Evolutionary conservation across 1,140 invertebrate species (phyloP).

Genomic region (Drosophila fuyamai): DNA sequence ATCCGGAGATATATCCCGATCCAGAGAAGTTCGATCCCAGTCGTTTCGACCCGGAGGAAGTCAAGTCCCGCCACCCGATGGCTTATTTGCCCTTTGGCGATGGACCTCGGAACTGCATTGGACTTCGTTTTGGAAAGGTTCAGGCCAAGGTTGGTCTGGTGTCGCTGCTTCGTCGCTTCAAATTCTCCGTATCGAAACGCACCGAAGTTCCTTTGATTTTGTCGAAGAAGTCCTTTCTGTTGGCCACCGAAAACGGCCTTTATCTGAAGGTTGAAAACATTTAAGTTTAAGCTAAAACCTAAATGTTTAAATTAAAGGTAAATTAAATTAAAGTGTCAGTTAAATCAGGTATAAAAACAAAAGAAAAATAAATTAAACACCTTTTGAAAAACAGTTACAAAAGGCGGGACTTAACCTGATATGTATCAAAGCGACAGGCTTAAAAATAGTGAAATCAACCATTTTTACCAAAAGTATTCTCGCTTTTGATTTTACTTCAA

Average conservation of each 20-base stretch:
- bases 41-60: slow-evolving; percentile 86
- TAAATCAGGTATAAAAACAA: too few species aligned
- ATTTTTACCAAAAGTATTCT: too few species aligned
- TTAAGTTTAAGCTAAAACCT: neutral
- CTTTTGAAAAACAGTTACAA: too few species aligned
- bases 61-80: slow-evolving; percentile 85
- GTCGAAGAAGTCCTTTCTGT: neutral
- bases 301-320: neutral
- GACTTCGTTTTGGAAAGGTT: slow-evolving; percentile 85
- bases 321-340: too few species aligned
- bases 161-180: slow-evolving; percentile 84
- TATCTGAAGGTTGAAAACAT: slow-evolving; percentile 4
- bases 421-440: too few species aligned
- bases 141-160: slow-evolving; percentile 86
- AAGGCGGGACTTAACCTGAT: too few species aligned
- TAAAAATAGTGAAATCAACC: too few species aligned
- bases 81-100: slow-evolving; percentile 80
- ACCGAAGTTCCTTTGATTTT: slow-evolving; percentile 53
- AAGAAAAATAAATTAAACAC: too few species aligned
- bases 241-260: slow-evolving; percentile 33
- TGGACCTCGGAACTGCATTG: slow-evolving; percentile 89
- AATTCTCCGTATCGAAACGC: slow-evolving; percentile 52
- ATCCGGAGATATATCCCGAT: slow-evolving; percentile 86
- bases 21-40: slow-evolving; percentile 87
- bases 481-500: too few species aligned